phyloP scores from a whole-genome alignment of 1,140 invertebrate genomes.

The Brachionus angularis region DNA sequence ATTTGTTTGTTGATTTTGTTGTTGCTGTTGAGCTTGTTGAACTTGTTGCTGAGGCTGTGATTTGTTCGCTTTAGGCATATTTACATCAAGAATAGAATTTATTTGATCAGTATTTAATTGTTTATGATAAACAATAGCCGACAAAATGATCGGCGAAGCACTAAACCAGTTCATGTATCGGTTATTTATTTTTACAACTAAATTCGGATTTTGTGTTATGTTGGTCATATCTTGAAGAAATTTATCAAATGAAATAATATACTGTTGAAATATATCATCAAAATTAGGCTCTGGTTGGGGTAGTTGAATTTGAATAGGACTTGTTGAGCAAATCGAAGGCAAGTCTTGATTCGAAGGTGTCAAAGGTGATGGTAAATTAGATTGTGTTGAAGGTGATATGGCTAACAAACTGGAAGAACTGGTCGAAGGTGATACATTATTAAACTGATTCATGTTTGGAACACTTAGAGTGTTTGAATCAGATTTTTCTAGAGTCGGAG shows the following conservation, averaged over 20 bases:
- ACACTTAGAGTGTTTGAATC: too few species aligned
- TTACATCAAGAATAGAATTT: conserved; percentile 55
- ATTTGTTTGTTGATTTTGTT: too few species aligned
- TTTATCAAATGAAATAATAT: conserved; percentile 75
- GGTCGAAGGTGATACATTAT: too few species aligned
- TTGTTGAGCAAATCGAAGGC: not conserved
- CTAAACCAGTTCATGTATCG: conserved; percentile 75
- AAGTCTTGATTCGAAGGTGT: too few species aligned
- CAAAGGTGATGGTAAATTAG: not conserved
- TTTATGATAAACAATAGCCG: conserved; percentile 74
- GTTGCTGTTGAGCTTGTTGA: too few species aligned
- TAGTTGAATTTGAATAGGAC: not conserved
- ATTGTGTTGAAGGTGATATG: not conserved
- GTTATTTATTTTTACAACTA: conserved; percentile 78
- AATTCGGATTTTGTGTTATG: conserved; percentile 71
- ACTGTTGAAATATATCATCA: conserved; percentile 68
- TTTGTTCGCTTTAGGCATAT: conserved; percentile 58
- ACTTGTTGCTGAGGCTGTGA: conserved; percentile 11
- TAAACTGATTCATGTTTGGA: not conserved
- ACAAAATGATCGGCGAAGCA: conserved; percentile 79
- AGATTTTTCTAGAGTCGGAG: too few species aligned
- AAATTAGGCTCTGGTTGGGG: conserved; percentile 53
- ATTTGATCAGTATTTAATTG: conserved; percentile 64
- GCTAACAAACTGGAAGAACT: not conserved
- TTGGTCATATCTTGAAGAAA: conserved; percentile 70